Percentiles rank a stretch among this genome's conserved stretches.
These are phyloP conservation scores for Chromoteleia sp. DNA, from an alignment of 2,888 invertebrate genomes.

Conservation along the genomic window DNA sequence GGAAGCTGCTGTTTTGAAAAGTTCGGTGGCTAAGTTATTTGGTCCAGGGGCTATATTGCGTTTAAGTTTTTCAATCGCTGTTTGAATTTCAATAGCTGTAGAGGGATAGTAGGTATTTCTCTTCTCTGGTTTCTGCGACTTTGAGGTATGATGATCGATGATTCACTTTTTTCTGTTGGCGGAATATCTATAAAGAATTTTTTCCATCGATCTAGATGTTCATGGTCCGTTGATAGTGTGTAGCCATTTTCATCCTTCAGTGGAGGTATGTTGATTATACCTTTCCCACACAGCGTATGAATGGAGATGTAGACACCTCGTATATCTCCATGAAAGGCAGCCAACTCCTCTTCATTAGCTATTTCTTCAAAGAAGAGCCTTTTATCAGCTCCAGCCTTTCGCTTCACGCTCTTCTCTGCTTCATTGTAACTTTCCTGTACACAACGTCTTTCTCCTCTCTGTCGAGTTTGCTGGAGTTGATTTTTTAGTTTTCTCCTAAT, in stretches of 20 bases:
- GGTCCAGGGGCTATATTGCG: constrained; percentile 16
- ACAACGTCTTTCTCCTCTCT: constrained; percentile 9
- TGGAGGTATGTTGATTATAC: not conserved
- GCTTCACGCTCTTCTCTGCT: constrained; percentile 19
- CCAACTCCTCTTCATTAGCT: constrained; percentile 11
- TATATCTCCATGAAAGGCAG: constrained; percentile 15
- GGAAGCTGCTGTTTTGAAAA: no score
- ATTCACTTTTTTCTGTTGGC: not conserved
- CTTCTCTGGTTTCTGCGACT: constrained; percentile 3
- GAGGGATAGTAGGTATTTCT: not conserved
- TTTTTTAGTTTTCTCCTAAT: no score
- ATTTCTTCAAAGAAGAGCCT: not conserved
- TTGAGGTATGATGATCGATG: not conserved
- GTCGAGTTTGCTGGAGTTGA: not conserved
- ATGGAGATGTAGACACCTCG: constrained; percentile 9
- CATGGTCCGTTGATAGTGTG: constrained; percentile 10
- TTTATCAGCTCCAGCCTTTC: constrained; percentile 1
- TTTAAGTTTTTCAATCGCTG: constrained; percentile 21
- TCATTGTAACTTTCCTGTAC: constrained; percentile 7
- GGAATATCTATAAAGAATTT: constrained; percentile 5
- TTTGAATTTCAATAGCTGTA: constrained; percentile 1
- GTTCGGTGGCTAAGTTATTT: constrained; percentile 5
- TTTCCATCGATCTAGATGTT: constrained; percentile 25
- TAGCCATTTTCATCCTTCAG: constrained; percentile 14
- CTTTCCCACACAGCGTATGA: constrained; percentile 13